These are phyloP conservation scores for Dermatemys mawii DNA, from an alignment of 2,113 vertebrate genomes.

Conservation along the genomic window DNA sequence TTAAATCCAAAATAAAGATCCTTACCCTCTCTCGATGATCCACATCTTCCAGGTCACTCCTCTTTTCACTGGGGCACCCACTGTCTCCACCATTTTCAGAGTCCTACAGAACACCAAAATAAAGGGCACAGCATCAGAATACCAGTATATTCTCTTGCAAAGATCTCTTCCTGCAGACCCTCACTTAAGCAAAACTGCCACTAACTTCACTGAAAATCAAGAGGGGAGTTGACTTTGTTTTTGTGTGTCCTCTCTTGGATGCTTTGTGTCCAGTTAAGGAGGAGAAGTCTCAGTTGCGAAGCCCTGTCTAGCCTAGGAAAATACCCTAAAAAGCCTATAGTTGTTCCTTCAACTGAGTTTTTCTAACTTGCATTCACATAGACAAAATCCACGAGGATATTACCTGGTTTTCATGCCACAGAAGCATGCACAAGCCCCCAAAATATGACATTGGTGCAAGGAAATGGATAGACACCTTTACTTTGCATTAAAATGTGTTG, in stretches of 20 bases:
- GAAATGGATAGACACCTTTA: neutral
- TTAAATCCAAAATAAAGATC: neutral
- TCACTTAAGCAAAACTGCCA: neutral
- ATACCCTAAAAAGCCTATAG: neutral
- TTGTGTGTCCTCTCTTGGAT: neutral
- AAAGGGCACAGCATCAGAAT: neutral
- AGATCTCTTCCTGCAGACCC: neutral
- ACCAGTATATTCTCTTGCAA: neutral
- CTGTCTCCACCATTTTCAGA: constrained; percentile 94
- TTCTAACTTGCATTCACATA: neutral
- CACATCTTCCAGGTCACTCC: constrained; percentile 88
- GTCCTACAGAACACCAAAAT: constrained; percentile 77
- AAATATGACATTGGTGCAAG: neutral
- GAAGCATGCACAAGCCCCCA: neutral
- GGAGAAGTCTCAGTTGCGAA: neutral
- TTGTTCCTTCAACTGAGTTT: neutral
- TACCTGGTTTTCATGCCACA: neutral
- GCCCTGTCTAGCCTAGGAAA: neutral
- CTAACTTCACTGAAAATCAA: rapidly evolving
- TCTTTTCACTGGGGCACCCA: constrained; percentile 93
- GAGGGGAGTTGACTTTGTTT: neutral
- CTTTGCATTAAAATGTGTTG: neutral
- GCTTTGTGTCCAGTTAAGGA: neutral
- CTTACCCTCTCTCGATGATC: constrained; percentile 87
- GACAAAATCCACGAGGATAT: neutral